Evolutionary conservation across 1,140 invertebrate genomes (phyloP).

Genomic region (Drosophila jambulina): DNA sequence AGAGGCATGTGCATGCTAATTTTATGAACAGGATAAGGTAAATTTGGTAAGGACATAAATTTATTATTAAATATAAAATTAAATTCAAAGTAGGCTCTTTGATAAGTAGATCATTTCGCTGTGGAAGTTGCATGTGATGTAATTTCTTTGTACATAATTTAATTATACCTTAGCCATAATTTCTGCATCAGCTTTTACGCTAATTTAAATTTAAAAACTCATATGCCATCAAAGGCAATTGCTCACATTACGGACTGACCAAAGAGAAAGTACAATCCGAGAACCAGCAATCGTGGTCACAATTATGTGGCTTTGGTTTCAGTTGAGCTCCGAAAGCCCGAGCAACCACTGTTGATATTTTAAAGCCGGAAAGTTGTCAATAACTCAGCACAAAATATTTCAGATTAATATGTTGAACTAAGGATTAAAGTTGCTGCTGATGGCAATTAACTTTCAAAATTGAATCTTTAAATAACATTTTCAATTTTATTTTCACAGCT

Average conservation of each 20-base stretch:
- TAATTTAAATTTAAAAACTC: neutral
- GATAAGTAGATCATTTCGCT: neutral
- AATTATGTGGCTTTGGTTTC: conserved; percentile 3
- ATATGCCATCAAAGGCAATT: neutral
- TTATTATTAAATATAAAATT: neutral
- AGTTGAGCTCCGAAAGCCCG: conserved; percentile 5
- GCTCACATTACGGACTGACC: neutral
- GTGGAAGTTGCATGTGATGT: neutral
- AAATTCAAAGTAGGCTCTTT: no score
- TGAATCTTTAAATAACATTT: neutral
- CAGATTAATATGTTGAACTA: neutral
- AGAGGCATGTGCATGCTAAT: conserved; percentile 12
- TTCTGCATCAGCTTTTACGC: neutral
- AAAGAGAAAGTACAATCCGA: conserved; percentile 11
- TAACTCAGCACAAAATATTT: conserved; percentile 1
- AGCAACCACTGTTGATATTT: neutral
- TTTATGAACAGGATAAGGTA: neutral
- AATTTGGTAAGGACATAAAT: conserved; percentile 9
- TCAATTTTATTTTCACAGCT: neutral
- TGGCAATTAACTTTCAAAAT: neutral
- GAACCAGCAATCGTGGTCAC: neutral
- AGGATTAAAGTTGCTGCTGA: neutral
- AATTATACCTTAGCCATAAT: neutral
- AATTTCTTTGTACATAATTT: neutral
- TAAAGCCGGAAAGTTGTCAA: conserved; percentile 1